Evolutionary conservation across 2,888 invertebrate genomes (phyloP).

Genomic region (Sinodicranocentrus sp.): DNA sequence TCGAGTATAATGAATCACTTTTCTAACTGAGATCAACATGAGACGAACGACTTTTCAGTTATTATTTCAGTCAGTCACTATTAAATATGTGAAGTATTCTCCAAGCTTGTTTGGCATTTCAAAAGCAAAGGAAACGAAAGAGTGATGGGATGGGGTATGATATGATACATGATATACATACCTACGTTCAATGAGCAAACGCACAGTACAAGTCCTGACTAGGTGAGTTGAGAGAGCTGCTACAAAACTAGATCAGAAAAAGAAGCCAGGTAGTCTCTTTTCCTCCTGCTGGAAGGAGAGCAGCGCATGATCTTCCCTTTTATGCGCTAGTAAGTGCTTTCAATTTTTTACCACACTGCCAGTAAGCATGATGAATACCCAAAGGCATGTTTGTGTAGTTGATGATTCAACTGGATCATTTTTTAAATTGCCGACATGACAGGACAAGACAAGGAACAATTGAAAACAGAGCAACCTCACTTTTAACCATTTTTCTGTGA

Average conservation of each 20-base stretch:
- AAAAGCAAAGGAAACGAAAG: conserved; percentile 3
- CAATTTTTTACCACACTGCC: background rate
- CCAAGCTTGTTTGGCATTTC: conserved; percentile 47
- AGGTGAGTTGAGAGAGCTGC: background rate
- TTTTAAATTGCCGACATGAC: conserved; percentile 70
- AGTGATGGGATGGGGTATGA: conserved; percentile 53
- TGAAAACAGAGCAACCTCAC: conserved; percentile 68
- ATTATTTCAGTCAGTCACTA: too few relatives aligned
- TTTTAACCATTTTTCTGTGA: conserved; percentile 64
- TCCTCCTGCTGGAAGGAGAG: conserved; percentile 39
- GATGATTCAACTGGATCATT: conserved; percentile 70
- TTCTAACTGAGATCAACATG: conserved; percentile 60
- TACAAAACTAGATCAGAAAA: conserved; percentile 57
- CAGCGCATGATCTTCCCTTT: conserved; percentile 52
- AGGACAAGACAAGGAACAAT: conserved; percentile 68
- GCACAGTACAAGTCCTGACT: too few relatives aligned
- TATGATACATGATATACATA: too few relatives aligned
- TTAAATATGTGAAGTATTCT: conserved; percentile 55
- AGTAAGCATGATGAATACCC: conserved; percentile 45
- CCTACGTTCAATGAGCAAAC: too few relatives aligned
- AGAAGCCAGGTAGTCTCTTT: conserved; percentile 57
- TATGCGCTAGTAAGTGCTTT: conserved; percentile 22
- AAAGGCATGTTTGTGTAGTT: conserved; percentile 57
- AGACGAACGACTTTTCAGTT: conserved; percentile 57
- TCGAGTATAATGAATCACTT: conserved; percentile 60